Base-by-base conservation (phyloP, 2,113 vertebrate species). In the Semicossyphus pulcher region DNA sequence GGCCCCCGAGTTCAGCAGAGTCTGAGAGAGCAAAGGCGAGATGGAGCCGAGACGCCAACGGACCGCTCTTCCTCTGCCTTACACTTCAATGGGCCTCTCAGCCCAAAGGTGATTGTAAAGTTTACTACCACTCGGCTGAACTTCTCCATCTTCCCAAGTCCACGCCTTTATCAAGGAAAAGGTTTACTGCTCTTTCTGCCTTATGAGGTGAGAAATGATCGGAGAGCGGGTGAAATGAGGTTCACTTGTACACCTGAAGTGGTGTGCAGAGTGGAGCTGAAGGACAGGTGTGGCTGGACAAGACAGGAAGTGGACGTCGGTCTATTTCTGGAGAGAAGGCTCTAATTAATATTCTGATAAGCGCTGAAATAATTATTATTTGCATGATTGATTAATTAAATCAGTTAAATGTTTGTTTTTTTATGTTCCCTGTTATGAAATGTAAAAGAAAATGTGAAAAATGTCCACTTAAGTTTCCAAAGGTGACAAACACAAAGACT, bases 171-270 rank as follows among this genome's bases (percentile, higher is more conserved):
- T 60, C 41, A 53, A 59, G 36, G 48, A 45, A 87, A 88, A 91
- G 72, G 80, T 84, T 85, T 81, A 69, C 81, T 48, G 7, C 49
- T 51, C 60, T 48, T 47, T 25, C 76, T 73, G 45, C 34, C 67
- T 73, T 68, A 76, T 76, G 72, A 77, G 68, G 59, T 77, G 80
- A 80, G 70, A 81, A 79, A 81, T 73, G 29, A 58, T 60, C 32
- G 29, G 41, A 49, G 41, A 49, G 39, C 11, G 29, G 45, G 10
- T 28, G 57, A 61, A 72, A 44, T 36, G 34, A 34, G 36, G 64
- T 94, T 95, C 92, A 95, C 94, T 94, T 95, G 90, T 95, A 95
- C 76, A 95, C 68, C 37, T 93, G 94, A 7, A 95, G 94, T 92
- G 91, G 95, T 78, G 95, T 94, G 34, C 94, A 94, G 74, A 94